These are phyloP conservation scores for Marcusenius ussheri DNA, from an alignment of 2,113 vertebrate species.

Conservation along the genomic window DNA sequence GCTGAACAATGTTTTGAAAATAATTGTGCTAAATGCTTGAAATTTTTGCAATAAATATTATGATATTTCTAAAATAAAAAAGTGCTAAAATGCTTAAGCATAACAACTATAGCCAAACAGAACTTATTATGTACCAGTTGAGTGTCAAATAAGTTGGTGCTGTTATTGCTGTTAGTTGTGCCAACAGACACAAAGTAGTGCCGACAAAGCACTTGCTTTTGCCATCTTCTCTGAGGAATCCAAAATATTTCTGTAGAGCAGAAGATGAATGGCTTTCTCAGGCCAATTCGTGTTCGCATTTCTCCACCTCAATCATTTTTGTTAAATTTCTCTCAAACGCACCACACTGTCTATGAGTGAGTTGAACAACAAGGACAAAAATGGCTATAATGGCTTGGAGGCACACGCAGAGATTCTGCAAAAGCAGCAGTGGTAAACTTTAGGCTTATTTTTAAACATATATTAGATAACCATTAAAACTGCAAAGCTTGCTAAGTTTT, in stretches of 20 bases:
- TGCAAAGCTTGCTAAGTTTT: not conserved
- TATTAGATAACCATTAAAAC: not conserved
- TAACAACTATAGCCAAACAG: not conserved
- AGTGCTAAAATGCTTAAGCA: not conserved
- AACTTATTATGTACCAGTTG: not conserved
- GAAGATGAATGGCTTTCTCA: not conserved
- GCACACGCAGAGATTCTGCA: not conserved
- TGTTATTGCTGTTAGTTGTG: not conserved
- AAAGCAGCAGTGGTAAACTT: not conserved
- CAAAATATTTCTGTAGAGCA: not conserved
- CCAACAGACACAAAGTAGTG: not conserved
- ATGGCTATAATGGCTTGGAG: not conserved
- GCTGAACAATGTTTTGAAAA: not conserved
- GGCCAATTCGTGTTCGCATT: not conserved
- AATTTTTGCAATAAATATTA: not conserved
- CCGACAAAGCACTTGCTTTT: not conserved
- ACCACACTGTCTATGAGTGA: not conserved
- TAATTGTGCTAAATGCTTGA: not conserved
- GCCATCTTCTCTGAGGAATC: not conserved
- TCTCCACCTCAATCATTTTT: not conserved
- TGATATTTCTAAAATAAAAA: not conserved
- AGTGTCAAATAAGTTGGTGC: not conserved
- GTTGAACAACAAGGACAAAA: not conserved
- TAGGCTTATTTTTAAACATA: not conserved
- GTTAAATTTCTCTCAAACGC: not conserved